Conservation (phyloP, 2,888 invertebrate species). For the Panzeria rudis region DNA sequence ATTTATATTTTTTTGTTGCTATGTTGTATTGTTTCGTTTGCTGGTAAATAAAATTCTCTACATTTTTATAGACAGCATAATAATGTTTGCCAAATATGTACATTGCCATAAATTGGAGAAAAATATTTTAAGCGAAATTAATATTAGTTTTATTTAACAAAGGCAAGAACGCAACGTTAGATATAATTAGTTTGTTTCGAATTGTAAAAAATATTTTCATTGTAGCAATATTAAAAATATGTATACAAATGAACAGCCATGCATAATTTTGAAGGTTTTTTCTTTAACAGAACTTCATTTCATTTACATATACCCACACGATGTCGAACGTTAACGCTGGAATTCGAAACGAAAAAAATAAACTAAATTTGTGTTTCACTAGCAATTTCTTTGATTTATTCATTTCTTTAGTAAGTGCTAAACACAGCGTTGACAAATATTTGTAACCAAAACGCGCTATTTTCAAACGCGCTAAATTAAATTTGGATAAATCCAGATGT, state of each 20-base stretch:
- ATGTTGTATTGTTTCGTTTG: neutral
- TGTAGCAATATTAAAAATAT: neutral
- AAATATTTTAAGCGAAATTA: neutral
- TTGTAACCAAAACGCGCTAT: too few relatives aligned
- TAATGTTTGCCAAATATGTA: neutral
- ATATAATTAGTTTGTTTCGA: neutral
- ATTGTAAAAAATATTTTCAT: neutral
- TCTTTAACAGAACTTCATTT: neutral
- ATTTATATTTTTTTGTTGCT: constrained; percentile 1
- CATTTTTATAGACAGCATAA: neutral
- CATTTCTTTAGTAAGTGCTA: too few relatives aligned
- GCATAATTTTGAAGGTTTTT: too few relatives aligned
- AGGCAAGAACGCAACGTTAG: neutral
- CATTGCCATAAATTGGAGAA: neutral
- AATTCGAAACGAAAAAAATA: too few relatives aligned
- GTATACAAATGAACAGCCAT: neutral
- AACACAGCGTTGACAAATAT: too few relatives aligned
- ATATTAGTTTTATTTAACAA: neutral
- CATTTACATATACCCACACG: too few relatives aligned
- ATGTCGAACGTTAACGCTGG: too few relatives aligned
- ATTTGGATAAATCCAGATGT: too few relatives aligned
- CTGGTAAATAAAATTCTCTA: neutral
- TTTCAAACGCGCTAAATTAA: too few relatives aligned
- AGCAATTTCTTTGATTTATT: too few relatives aligned
- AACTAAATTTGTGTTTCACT: too few relatives aligned